Conservation (phyloP, 2,888 invertebrate genomes). For the Candidula unifasciata region DNA sequence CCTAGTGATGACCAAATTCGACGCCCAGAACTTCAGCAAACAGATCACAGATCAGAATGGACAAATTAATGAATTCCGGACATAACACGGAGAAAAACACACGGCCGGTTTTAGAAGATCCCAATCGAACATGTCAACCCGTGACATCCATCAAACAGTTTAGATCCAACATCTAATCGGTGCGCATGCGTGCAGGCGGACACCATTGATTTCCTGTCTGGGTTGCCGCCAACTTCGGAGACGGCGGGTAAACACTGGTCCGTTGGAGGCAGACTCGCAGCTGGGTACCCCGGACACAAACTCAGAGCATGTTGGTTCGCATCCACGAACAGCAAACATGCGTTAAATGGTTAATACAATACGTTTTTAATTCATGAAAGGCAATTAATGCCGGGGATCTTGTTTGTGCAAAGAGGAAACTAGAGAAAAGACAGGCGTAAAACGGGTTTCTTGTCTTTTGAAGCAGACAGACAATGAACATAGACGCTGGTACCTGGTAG, state of each 20-base stretch:
- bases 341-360: neutral
- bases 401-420: too few relatives aligned
- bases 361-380: neutral
- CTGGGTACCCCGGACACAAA: too few relatives aligned
- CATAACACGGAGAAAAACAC: neutral
- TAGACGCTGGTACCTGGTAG: too few relatives aligned
- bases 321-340: neutral
- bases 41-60: neutral
- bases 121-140: neutral
- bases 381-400: too few relatives aligned
- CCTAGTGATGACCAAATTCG: neutral
- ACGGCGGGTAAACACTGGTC: neutral
- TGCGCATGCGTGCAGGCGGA: neutral
- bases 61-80: neutral
- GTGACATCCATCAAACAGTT: constrained; percentile 26
- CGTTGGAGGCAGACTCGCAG: neutral
- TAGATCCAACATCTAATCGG: constrained; percentile 2
- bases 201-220: constrained; percentile 19
- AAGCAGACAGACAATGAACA: too few relatives aligned
- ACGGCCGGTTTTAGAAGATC: neutral
- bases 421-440: too few relatives aligned
- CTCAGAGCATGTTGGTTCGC: neutral
- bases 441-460: too few relatives aligned
- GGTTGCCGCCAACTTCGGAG: neutral
- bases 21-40: neutral